Evolutionary conservation across 2,113 vertebrate genomes (phyloP).

Genomic region (Myotis brandtii): DNA sequence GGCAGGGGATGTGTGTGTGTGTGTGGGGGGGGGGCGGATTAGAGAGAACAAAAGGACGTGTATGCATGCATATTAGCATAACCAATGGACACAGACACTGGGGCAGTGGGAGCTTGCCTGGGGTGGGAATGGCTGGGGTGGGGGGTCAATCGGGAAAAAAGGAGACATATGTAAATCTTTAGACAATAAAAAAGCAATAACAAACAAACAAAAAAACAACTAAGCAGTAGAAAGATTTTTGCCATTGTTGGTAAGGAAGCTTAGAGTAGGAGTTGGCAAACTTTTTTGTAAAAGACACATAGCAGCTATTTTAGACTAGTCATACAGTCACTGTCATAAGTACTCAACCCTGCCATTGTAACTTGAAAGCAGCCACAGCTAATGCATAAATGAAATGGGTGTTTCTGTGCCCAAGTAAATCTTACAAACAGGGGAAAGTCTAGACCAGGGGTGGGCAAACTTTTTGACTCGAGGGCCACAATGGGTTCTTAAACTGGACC

Average conservation of each 20-base stretch:
- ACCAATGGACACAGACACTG: too few relatives aligned
- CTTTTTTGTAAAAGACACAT: background rate
- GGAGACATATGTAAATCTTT: too few relatives aligned
- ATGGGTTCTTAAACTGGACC: too few relatives aligned
- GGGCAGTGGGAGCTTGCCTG: too few relatives aligned
- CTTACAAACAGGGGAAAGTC: background rate
- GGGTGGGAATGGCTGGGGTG: too few relatives aligned
- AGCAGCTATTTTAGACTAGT: background rate
- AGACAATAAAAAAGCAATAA: too few relatives aligned
- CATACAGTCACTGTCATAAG: background rate
- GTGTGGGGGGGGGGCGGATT: too few relatives aligned
- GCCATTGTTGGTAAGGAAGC: background rate
- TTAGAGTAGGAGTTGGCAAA: background rate
- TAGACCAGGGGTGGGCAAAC: too few relatives aligned
- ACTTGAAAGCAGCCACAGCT: background rate
- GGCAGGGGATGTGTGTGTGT: too few relatives aligned
- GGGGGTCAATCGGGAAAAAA: rapidly evolving
- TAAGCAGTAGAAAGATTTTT: background rate
- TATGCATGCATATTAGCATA: too few relatives aligned
- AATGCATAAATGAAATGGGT: background rate
- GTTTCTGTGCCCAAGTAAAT: background rate
- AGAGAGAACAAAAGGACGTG: too few relatives aligned
- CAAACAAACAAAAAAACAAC: background rate
- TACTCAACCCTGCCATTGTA: background rate
- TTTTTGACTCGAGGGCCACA: too few relatives aligned